These are phyloP conservation scores for Sturnus vulgaris DNA, from an alignment of 2,113 vertebrate species.

Conservation along the genomic window DNA sequence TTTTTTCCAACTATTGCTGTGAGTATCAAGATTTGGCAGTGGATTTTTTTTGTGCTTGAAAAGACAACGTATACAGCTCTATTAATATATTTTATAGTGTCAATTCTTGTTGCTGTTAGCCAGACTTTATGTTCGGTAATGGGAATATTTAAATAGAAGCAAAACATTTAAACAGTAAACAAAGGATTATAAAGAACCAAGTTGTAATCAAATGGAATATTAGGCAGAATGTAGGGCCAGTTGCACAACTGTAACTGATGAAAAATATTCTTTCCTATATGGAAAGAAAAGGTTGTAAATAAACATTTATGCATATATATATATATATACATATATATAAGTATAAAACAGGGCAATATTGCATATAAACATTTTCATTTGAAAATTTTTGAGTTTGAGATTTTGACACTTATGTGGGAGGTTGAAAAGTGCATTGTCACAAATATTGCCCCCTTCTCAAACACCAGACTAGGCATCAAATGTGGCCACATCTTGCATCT, in stretches of 20 bases:
- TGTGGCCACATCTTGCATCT: neutral
- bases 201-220: neutral
- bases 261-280: neutral
- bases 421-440: neutral
- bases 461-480: neutral
- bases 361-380: neutral
- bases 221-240: neutral
- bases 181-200: neutral
- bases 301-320: neutral
- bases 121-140: neutral
- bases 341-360: neutral
- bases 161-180: neutral
- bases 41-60: neutral
- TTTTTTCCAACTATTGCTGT: neutral
- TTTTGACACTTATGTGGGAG: neutral
- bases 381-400: too few species aligned
- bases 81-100: neutral
- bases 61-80: neutral
- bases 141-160: neutral
- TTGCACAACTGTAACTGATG: neutral
- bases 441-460: neutral
- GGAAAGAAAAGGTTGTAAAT: neutral
- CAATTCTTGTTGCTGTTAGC: neutral
- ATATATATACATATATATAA: neutral
- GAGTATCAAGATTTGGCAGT: neutral